Conservation (phyloP, 1,140 invertebrate genomes). For the Drosophila orena region DNA sequence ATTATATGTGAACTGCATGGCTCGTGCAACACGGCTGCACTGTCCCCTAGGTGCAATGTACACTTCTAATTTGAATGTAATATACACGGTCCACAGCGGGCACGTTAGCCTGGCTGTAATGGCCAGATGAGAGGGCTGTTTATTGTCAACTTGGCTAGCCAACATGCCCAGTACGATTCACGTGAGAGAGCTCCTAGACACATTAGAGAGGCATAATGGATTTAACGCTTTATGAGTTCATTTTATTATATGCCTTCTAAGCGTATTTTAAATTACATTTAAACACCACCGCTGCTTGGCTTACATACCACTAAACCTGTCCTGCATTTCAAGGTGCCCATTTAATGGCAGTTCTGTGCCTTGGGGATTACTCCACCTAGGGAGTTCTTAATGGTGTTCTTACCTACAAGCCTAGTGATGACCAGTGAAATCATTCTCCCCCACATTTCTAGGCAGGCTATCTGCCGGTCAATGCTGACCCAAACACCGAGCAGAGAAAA, state of each 20-base stretch:
- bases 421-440: neutral
- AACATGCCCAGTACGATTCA: neutral
- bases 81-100: conserved; percentile 57
- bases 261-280: neutral
- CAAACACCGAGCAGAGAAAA: conserved; percentile 37
- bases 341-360: neutral
- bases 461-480: conserved; percentile 21
- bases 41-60: conserved; percentile 71
- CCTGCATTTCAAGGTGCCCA: neutral
- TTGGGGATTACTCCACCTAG: neutral
- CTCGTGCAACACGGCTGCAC: conserved; percentile 23
- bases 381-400: neutral
- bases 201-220: neutral
- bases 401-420: neutral
- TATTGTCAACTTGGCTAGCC: neutral
- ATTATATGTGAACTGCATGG: conserved; percentile 64
- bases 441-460: conserved; percentile 31
- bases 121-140: conserved; percentile 15
- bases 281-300: neutral
- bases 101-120: conserved; percentile 46
- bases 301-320: no score
- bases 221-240: neutral
- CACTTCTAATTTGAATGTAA: conserved; percentile 81
- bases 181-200: neutral
- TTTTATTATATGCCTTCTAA: no score